Evolutionary conservation across 2,797 vertebrate species (phyloP).

Genomic region (Coranthus polyacanthus): DNA sequence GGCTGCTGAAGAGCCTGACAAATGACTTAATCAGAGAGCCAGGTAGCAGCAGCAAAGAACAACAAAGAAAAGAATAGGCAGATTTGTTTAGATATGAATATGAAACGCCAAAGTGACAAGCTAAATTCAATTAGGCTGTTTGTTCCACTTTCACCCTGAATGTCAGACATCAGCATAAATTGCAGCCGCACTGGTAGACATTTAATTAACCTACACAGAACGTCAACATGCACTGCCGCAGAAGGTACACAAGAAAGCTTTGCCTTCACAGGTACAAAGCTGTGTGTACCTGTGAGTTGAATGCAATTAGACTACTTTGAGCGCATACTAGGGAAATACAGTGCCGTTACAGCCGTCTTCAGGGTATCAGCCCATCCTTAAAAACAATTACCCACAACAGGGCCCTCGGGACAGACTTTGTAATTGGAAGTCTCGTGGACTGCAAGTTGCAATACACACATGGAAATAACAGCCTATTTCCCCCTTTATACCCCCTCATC

Average conservation of each 20-base stretch:
- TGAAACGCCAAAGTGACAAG: constrained; percentile 12
- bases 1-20: constrained; percentile 22
- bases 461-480: constrained; percentile 27
- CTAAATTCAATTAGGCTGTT: constrained; percentile 47
- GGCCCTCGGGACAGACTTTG: constrained; percentile 37
- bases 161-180: constrained; percentile 39
- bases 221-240: constrained; percentile 16
- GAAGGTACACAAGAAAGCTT: constrained; percentile 24
- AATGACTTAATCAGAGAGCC: constrained; percentile 18
- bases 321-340: constrained; percentile 19
- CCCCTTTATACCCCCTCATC: background rate
- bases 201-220: constrained; percentile 61
- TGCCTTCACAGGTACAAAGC: constrained; percentile 5
- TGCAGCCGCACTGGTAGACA: constrained; percentile 29
- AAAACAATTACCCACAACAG: constrained; percentile 67
- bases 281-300: constrained; percentile 19
- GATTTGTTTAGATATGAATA: constrained; percentile 19
- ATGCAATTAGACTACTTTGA: constrained; percentile 52
- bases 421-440: constrained; percentile 63
- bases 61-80: constrained; percentile 1
- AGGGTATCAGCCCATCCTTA: constrained; percentile 40
- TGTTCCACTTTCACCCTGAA: constrained; percentile 34
- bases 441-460: constrained; percentile 34
- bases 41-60: background rate
- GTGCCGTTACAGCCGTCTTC: constrained; percentile 41